Conservation (phyloP, 2,797 vertebrate species). For the Rachycentron canadum region DNA sequence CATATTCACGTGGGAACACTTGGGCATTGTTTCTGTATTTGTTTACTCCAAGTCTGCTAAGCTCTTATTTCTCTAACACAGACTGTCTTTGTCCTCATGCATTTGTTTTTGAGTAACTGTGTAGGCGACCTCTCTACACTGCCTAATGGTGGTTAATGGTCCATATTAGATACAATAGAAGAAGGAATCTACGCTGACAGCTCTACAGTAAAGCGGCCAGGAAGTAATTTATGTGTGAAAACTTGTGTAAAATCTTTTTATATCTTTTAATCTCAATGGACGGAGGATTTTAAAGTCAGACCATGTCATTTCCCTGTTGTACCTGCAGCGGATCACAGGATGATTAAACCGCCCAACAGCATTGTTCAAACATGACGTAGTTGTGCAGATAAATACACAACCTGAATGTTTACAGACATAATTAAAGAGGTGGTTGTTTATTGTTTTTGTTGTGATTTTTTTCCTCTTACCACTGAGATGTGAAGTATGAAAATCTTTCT, state of each 20-base stretch:
- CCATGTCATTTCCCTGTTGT: no score
- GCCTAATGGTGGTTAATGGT: conserved; percentile 15
- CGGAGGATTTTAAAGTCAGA: background rate
- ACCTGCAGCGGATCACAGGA: background rate
- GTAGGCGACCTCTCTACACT: conserved; percentile 10
- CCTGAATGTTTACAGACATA: background rate
- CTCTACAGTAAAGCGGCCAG: background rate
- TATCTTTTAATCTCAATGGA: background rate
- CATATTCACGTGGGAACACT: conserved; percentile 51
- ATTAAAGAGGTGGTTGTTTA: background rate
- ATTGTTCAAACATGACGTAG: background rate
- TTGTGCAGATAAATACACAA: background rate
- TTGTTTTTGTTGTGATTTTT: background rate
- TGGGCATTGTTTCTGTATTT: conserved; percentile 61
- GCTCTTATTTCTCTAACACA: conserved; percentile 59
- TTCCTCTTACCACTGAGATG: background rate
- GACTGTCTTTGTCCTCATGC: conserved; percentile 51
- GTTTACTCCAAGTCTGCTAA: conserved; percentile 62
- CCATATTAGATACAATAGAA: conserved; percentile 7
- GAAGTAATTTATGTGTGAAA: background rate
- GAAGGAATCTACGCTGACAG: background rate
- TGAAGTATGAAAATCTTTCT: background rate
- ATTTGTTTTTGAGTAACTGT: conserved; percentile 51
- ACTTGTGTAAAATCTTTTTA: background rate
- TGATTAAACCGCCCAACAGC: background rate